Percentiles rank a stretch among this genome's conserved stretches.
phyloP scores from a whole-genome alignment of 2,888 invertebrate species.

The Drosophila monieri region DNA sequence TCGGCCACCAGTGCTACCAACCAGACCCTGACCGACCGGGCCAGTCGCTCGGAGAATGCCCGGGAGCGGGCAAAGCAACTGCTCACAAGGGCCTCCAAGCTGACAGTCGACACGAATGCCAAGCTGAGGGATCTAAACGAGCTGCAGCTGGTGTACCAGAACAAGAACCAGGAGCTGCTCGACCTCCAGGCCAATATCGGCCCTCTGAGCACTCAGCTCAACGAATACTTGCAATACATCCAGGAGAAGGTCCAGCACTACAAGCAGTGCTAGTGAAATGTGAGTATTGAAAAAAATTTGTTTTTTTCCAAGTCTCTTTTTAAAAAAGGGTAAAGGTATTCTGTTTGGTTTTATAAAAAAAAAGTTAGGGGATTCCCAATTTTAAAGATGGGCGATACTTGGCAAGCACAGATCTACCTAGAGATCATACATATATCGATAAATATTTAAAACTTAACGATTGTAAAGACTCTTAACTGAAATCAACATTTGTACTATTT shows the following conservation, averaged over 20 bases:
- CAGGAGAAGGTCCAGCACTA: conserved; percentile 87
- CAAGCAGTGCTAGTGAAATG: conserved; percentile 85
- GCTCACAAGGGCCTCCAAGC: conserved; percentile 90
- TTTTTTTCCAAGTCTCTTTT: no score
- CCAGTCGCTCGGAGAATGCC: conserved; percentile 90
- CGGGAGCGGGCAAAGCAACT: conserved; percentile 91
- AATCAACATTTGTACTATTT: background rate
- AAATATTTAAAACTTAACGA: background rate
- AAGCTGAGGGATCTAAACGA: conserved; percentile 88
- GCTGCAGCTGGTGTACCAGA: conserved; percentile 87
- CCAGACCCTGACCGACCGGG: conserved; percentile 88
- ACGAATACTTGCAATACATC: conserved; percentile 86
- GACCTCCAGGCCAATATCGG: conserved; percentile 87
- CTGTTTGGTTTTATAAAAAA: no score
- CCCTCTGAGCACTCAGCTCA: conserved; percentile 87
- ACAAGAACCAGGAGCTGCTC: conserved; percentile 86
- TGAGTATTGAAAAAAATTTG: background rate
- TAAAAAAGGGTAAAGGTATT: no score
- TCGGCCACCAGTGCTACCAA: conserved; percentile 88
- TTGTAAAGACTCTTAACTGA: background rate
- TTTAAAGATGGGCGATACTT: no score
- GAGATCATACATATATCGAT: background rate
- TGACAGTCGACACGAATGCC: conserved; percentile 91
- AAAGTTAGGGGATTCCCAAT: background rate
- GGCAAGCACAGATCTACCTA: no score